A percentile compares a stretch with the other conserved stretches of the same genome.
Conservation (phyloP, 2,797 vertebrate species). For the Hybognathus amarus region DNA sequence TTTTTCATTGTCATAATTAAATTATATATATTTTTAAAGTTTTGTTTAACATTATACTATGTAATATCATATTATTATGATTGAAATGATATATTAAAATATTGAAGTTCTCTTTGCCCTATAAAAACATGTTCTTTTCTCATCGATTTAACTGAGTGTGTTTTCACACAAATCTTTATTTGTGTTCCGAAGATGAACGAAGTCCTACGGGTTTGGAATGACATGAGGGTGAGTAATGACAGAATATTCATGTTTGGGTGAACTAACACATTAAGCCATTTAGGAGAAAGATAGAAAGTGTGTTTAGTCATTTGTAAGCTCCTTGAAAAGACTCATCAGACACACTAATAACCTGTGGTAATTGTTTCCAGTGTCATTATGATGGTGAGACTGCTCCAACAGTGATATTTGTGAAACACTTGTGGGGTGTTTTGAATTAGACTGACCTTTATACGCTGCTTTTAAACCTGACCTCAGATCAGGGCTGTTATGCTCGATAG, state of each 20-base stretch:
- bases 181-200: too few species aligned
- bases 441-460: background rate
- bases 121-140: background rate
- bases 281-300: background rate
- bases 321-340: background rate
- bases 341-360: background rate
- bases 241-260: too few species aligned
- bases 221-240: too few species aligned
- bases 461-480: slow-evolving; percentile 12
- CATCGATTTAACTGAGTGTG: background rate
- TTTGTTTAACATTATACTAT: background rate
- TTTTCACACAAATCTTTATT: background rate
- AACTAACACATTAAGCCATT: background rate
- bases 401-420: background rate
- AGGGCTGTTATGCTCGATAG: background rate
- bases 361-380: background rate
- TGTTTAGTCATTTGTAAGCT: background rate
- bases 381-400: background rate
- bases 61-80: background rate
- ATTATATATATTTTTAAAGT: background rate
- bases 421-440: background rate
- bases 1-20: background rate
- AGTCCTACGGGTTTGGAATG: too few species aligned
- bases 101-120: background rate
- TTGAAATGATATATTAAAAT: background rate